Percentiles rank a stretch among this genome's conserved stretches.
Evolutionary conservation across 2,113 vertebrate genomes (phyloP).

Genomic region (Rhinopomastus cyanomelas): DNA sequence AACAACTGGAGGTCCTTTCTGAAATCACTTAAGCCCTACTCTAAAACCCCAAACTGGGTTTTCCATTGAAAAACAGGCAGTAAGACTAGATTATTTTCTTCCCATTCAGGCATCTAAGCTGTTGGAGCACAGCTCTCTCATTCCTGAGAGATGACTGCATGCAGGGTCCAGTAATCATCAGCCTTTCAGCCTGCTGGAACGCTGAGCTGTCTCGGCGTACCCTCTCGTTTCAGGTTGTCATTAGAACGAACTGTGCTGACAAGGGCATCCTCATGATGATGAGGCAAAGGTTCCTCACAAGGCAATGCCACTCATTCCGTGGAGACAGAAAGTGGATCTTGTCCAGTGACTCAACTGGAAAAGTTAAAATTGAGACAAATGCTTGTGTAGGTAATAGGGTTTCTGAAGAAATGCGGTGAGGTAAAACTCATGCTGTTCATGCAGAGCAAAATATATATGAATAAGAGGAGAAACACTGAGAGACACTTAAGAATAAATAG

Average conservation of each 20-base stretch:
- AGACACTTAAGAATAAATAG: neutral
- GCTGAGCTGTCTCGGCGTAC: neutral
- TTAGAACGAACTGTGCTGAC: neutral
- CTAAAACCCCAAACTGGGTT: neutral
- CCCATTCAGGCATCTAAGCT: neutral
- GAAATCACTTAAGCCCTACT: neutral
- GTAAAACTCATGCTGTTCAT: neutral
- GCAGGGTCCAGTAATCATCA: neutral
- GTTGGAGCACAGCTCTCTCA: neutral
- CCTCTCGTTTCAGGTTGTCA: neutral
- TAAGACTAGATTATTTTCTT: neutral
- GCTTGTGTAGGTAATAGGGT: neutral
- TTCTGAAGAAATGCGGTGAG: neutral
- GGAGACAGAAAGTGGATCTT: neutral
- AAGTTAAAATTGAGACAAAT: neutral
- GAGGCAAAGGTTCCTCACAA: neutral
- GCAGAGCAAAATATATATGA: neutral
- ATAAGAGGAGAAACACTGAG: neutral
- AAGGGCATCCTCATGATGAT: neutral
- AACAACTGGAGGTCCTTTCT: neutral
- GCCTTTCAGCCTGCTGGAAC: neutral
- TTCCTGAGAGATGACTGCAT: neutral
- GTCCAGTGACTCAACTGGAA: neutral
- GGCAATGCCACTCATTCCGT: neutral
- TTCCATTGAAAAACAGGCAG: neutral